Evolutionary conservation across 2,888 invertebrate species (phyloP).

Genomic region (Eilema griseolum): DNA sequence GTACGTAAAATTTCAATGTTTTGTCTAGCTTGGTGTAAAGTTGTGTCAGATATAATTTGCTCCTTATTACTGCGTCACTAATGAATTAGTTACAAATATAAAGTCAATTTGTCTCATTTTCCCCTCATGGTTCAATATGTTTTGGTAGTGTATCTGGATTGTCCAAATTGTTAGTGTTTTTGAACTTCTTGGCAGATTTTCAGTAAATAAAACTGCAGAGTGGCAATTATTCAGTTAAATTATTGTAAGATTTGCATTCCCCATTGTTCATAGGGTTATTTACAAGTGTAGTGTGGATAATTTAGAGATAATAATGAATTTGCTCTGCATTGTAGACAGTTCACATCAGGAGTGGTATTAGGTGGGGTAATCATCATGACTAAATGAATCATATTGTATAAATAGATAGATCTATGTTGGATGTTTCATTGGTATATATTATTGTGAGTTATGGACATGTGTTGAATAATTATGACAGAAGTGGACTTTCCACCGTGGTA

Average conservation of each 20-base stretch:
- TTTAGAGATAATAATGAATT: slow-evolving; percentile 47
- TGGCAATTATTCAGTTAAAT: slow-evolving; percentile 53
- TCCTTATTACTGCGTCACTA: slow-evolving; percentile 51
- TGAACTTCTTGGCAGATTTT: slow-evolving; percentile 37
- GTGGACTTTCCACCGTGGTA: slow-evolving; percentile 93
- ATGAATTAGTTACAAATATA: slow-evolving; percentile 34
- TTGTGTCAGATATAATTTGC: slow-evolving; percentile 56
- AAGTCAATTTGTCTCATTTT: slow-evolving; percentile 37
- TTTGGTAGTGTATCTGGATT: slow-evolving; percentile 80
- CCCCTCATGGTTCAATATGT: slow-evolving; percentile 34
- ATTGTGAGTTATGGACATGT: slow-evolving; percentile 64
- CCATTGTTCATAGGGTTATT: slow-evolving; percentile 18
- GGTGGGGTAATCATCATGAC: slow-evolving; percentile 23
- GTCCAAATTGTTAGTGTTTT: slow-evolving; percentile 66
- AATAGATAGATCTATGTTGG: slow-evolving; percentile 34
- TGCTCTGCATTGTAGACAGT: slow-evolving; percentile 61
- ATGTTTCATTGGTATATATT: slow-evolving; percentile 42
- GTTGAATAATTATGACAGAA: slow-evolving; percentile 87
- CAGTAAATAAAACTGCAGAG: slow-evolving; percentile 80
- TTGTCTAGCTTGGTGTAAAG: slow-evolving; percentile 42
- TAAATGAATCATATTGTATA: slow-evolving; percentile 24
- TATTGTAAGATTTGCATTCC: slow-evolving; percentile 21
- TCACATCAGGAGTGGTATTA: slow-evolving; percentile 31
- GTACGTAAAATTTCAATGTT: slow-evolving; percentile 82
- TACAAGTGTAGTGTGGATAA: slow-evolving; percentile 24